phyloP scores from a whole-genome alignment of 2,797 vertebrate species.

The Syngnathus acus region DNA sequence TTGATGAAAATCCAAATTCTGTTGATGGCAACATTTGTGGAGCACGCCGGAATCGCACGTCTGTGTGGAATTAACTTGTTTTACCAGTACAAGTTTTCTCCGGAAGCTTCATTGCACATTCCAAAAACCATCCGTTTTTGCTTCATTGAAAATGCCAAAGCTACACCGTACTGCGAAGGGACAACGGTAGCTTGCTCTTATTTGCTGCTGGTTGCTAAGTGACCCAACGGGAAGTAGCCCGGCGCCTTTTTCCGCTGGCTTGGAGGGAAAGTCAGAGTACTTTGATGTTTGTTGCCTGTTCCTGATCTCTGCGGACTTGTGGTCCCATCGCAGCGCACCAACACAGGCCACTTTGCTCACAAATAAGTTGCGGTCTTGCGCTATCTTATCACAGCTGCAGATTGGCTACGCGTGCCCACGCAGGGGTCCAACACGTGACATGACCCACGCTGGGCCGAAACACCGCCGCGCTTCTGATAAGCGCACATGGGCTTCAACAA shows the following conservation, averaged over 20 bases:
- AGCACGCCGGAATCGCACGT: background rate
- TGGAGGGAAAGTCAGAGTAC: background rate
- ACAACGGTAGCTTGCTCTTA: background rate
- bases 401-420: conserved; percentile 18
- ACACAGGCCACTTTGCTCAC: conserved; percentile 4
- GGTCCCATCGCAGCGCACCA: background rate
- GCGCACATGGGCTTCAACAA: background rate
- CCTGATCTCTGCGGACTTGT: background rate
- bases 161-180: background rate
- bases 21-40: no score
- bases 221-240: background rate
- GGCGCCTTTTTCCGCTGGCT: background rate
- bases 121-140: background rate
- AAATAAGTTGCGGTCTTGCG: conserved; percentile 8
- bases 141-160: background rate
- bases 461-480: conserved; percentile 6
- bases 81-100: background rate
- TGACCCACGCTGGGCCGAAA: conserved; percentile 20
- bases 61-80: background rate
- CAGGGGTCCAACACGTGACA: conserved; percentile 37
- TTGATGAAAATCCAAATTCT: background rate
- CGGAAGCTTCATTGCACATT: background rate
- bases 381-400: conserved; percentile 45
- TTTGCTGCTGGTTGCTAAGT: background rate
- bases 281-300: background rate